A percentile compares a stretch with the other conserved stretches of the same genome.
Evolutionary conservation across 2,888 invertebrate genomes (phyloP).

Genomic region (Cataglyphis altisquamis): DNA sequence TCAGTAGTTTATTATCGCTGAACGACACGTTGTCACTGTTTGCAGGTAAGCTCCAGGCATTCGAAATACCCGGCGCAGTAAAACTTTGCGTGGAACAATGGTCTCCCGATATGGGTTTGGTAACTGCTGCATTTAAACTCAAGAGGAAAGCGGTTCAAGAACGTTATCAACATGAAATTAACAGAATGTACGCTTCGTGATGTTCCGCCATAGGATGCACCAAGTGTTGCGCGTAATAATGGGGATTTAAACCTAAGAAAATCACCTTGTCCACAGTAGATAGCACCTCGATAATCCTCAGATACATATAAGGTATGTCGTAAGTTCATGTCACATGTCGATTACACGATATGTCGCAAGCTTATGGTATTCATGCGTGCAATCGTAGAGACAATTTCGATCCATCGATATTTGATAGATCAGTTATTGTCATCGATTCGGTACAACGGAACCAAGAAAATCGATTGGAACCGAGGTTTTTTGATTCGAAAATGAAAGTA

Average conservation of each 20-base stretch:
- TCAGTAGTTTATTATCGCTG: constrained; percentile 11
- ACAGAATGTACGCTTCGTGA: constrained; percentile 97
- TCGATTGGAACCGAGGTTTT: neutral
- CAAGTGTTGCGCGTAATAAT: constrained; percentile 62
- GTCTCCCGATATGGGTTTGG: constrained; percentile 99
- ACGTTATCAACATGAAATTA: constrained; percentile 96
- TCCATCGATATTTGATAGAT: neutral
- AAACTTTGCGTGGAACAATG: constrained; percentile 96
- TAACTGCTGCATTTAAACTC: constrained; percentile 99
- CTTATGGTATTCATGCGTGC: constrained; percentile 32
- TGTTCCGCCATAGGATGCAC: constrained; percentile 73
- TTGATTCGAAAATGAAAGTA: constrained; percentile 47
- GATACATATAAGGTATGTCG: constrained; percentile 40
- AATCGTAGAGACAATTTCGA: constrained; percentile 8
- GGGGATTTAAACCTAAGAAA: constrained; percentile 45
- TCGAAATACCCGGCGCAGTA: constrained; percentile 96
- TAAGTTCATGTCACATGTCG: constrained; percentile 38
- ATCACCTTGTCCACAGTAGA: constrained; percentile 54
- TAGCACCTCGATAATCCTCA: constrained; percentile 55
- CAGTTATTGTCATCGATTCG: neutral
- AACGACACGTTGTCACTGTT: neutral
- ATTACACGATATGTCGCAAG: constrained; percentile 33
- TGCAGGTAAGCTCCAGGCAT: constrained; percentile 95
- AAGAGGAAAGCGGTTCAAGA: constrained; percentile 98
- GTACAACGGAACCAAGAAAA: neutral